Base-by-base conservation (phyloP, 2,888 invertebrate genomes). In the Zhengitettix transpicula region DNA sequence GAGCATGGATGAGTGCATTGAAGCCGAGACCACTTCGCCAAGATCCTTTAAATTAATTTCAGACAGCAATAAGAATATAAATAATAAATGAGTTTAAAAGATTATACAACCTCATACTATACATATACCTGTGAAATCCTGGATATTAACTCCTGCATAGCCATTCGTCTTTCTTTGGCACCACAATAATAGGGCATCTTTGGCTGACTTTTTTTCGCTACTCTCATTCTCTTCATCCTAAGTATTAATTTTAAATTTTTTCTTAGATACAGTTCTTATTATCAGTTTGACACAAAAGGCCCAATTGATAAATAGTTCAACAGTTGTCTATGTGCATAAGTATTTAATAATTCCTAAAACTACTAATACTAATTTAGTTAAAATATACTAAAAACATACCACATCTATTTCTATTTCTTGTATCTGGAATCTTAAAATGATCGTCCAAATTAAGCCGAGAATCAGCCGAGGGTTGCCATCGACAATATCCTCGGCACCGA, bases 401-500 rank as follows among this genome's bases (percentile, higher is more conserved):
- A 94, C 93, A 74, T 95, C 94, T 68, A 96, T 95, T 77, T 94
- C 95, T 68, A 96, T 96, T 79, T 95, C 95, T 75, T 96, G 97
- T 68, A 99, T 99, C 81, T 98, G 97, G 81, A 99, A 99, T 63
- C 98, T 81, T 66, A 99, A 81, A 77, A 99, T 99, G 71, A 99
- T 99, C 63, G 98, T 99, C 98, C 98, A 99, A 67, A 99, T 96
- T 58, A 99, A 82, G 67, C 98, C 98, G 65, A 99, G 83, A 72
- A 98, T 99, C 65, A 99, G 81, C 57, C 96, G 82, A 53, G 93
- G 95, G 78, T 98, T 98, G 42, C 97, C 94, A 74, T 99, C 98
- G 64, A 97, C 95, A 66, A 99, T 98, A 74, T 99, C 98, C 76
- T 98, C 97, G 15, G 98, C 97, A 65, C 98, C 98, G 70, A 99